Percentiles rank a stretch among this genome's conserved stretches.
These are phyloP conservation scores for Anableps anableps DNA, from an alignment of 2,797 vertebrate genomes.

Conservation along the genomic window DNA sequence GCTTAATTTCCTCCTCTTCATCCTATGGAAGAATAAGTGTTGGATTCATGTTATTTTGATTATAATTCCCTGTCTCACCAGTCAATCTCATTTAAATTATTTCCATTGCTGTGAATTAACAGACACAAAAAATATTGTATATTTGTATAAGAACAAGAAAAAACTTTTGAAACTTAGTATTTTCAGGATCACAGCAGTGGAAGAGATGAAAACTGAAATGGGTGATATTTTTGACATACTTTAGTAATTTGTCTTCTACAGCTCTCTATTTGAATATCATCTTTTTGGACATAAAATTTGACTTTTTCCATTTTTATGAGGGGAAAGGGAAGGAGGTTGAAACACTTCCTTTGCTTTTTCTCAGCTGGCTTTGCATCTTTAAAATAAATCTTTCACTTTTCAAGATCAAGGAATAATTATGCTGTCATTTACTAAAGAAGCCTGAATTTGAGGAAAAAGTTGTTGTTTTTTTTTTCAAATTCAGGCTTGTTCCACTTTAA, in stretches of 20 bases:
- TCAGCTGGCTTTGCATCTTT: neutral
- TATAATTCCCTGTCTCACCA: neutral
- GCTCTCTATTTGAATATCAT: neutral
- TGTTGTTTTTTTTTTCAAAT: neutral
- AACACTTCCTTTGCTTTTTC: neutral
- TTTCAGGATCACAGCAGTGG: too few relatives aligned
- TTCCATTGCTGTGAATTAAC: neutral
- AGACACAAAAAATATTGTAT: too few relatives aligned
- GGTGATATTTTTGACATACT: neutral
- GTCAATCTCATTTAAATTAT: neutral
- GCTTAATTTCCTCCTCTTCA: constrained; percentile 97
- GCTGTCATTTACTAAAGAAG: neutral
- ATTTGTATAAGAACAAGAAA: neutral
- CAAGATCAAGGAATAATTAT: neutral
- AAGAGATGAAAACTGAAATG: neutral
- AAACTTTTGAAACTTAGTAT: neutral
- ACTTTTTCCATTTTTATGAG: neutral
- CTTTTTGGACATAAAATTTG: too few relatives aligned
- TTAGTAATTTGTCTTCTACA: neutral
- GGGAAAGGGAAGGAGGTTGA: neutral
- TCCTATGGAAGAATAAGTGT: constrained; percentile 56
- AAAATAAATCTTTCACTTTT: neutral
- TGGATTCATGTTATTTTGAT: neutral
- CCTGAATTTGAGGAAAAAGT: neutral
- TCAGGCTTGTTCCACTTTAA: neutral